phyloP scores from a whole-genome alignment of 2,888 invertebrate genomes.

The Alcis repandata region DNA sequence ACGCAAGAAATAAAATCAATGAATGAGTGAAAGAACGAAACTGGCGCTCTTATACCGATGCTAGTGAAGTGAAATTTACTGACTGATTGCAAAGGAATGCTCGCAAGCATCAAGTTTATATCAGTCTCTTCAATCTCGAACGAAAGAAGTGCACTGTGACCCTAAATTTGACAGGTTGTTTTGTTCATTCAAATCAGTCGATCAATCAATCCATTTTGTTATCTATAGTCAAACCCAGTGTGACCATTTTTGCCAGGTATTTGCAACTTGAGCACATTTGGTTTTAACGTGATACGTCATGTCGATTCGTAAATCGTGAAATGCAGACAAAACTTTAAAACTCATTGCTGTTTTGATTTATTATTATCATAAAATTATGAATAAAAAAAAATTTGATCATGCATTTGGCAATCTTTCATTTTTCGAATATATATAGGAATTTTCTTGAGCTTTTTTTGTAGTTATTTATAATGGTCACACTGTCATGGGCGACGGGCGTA shows the following conservation, averaged over 20 bases:
- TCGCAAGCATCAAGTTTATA: background rate
- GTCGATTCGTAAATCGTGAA: no score
- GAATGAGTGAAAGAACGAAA: conserved; percentile 24
- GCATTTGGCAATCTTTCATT: no score
- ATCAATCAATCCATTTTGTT: background rate
- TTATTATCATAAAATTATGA: no score
- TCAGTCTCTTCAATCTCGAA: background rate
- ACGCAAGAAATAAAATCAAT: conserved; percentile 39
- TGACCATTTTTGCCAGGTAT: no score
- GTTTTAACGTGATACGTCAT: no score
- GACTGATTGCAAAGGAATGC: background rate
- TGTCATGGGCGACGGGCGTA: conserved; percentile 60
- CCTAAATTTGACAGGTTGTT: background rate
- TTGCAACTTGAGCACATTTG: no score
- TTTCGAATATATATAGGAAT: no score
- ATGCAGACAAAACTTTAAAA: no score
- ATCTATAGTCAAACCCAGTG: no score
- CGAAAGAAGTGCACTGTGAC: background rate
- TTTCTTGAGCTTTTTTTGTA: conserved; percentile 11
- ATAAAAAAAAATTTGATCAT: no score
- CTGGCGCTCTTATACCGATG: conserved; percentile 12
- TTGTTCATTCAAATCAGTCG: background rate
- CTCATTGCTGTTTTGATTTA: no score
- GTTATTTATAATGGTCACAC: conserved; percentile 43
- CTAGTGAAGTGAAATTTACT: conserved; percentile 12